Evolutionary conservation across 2,113 vertebrate genomes (phyloP).

Genomic region (Galemys pyrenaicus): DNA sequence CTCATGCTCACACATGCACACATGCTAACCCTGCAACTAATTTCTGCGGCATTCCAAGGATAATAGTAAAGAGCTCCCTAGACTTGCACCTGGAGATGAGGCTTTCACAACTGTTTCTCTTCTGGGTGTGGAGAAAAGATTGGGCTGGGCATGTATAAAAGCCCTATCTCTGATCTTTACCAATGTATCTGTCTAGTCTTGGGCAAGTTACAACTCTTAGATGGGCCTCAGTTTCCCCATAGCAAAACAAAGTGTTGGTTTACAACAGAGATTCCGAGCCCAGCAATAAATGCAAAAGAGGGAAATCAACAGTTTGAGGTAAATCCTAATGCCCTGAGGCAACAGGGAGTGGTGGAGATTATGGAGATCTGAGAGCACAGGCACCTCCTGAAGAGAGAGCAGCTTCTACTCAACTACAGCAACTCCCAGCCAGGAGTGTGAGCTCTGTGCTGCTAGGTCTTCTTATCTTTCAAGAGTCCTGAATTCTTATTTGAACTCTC

Average conservation of each 20-base stretch:
- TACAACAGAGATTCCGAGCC: neutral
- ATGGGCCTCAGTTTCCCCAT: neutral
- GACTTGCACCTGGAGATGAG: accelerated
- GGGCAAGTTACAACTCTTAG: neutral
- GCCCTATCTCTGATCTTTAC: neutral
- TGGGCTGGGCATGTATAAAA: too few relatives aligned
- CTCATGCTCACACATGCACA: too few relatives aligned
- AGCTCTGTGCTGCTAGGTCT: neutral
- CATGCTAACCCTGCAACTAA: neutral
- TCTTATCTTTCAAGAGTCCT: neutral
- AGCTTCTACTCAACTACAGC: too few relatives aligned
- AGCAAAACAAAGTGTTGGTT: neutral
- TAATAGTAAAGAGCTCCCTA: accelerated
- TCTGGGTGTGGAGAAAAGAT: neutral
- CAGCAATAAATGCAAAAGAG: neutral
- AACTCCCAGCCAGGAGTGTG: accelerated
- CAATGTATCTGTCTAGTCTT: neutral
- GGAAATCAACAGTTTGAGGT: neutral
- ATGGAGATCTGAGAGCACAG: accelerated
- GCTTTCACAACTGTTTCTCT: neutral
- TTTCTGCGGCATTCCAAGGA: neutral
- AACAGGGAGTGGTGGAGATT: neutral
- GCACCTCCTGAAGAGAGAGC: neutral
- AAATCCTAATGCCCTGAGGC: neutral
- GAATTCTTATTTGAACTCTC: neutral